phyloP scores from a whole-genome alignment of 2,797 vertebrate species.

The Halcyon badia region DNA sequence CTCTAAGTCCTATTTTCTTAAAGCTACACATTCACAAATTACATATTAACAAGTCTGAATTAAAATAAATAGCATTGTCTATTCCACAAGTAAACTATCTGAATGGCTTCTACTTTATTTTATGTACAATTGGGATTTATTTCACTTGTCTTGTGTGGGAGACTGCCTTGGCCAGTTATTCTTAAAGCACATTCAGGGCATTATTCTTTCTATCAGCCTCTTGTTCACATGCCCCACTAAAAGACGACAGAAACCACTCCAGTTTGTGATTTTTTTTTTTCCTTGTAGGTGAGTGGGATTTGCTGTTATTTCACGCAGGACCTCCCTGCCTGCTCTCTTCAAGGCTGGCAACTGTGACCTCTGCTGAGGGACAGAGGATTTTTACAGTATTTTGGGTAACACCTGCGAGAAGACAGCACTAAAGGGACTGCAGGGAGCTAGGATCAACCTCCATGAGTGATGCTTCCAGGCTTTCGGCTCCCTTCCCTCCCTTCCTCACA shows the following conservation, averaged over 20 bases:
- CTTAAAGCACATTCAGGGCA: neutral
- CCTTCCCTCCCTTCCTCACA: neutral
- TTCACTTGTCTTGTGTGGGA: neutral
- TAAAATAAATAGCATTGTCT: neutral
- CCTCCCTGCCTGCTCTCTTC: fast-evolving
- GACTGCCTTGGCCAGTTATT: neutral
- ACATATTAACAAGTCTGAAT: neutral
- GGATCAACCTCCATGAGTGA: neutral
- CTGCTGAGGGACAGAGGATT: neutral
- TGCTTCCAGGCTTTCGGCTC: neutral
- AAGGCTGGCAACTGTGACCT: neutral
- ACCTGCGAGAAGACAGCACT: neutral
- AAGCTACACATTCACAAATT: neutral
- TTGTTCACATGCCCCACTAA: neutral
- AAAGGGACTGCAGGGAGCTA: neutral
- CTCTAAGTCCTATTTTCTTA: neutral
- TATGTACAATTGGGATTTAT: neutral
- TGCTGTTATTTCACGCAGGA: neutral
- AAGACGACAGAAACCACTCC: neutral
- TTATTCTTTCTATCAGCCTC: neutral
- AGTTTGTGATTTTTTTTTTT: neutral
- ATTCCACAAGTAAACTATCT: neutral
- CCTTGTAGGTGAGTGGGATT: neutral
- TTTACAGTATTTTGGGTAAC: neutral
- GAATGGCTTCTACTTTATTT: neutral